Percentiles rank a stretch among this genome's conserved stretches.
These are phyloP conservation scores for Promerops cafer DNA, from an alignment of 2,113 vertebrate species.

Conservation along the genomic window DNA sequence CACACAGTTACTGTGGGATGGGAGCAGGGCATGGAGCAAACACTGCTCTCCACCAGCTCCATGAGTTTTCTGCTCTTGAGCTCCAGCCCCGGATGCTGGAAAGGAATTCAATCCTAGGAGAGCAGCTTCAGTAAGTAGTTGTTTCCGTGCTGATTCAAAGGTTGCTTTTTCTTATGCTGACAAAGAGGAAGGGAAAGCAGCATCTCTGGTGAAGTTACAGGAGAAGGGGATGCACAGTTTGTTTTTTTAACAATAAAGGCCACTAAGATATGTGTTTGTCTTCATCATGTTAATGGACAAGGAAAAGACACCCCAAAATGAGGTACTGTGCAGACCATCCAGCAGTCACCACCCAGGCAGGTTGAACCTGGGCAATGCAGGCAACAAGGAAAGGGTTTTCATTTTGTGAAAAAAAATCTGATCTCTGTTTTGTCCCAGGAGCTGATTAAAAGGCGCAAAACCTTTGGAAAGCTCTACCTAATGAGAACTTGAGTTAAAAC, in stretches of 20 bases:
- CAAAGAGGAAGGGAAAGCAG: not conserved
- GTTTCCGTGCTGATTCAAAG: not conserved
- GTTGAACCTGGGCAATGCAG: not conserved
- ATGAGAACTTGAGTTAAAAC: not conserved
- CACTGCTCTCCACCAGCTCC: not conserved
- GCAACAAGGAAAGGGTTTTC: not conserved
- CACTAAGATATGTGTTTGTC: not conserved
- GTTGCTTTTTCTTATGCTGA: not conserved
- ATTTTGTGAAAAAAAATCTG: not conserved
- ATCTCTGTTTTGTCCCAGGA: not conserved
- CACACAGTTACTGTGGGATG: not conserved
- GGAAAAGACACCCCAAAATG: not conserved
- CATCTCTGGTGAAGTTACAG: not conserved
- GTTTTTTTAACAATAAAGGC: not conserved
- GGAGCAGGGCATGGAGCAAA: rapidly evolving
- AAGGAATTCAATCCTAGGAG: not conserved
- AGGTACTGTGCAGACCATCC: not conserved
- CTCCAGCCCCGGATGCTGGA: not conserved
- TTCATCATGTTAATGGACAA: not conserved
- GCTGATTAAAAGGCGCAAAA: not conserved
- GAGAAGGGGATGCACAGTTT: not conserved
- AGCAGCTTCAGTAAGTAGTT: not conserved
- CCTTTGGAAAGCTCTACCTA: not conserved
- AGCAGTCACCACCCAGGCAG: not conserved
- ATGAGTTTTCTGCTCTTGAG: not conserved